Evolutionary conservation across 2,888 invertebrate genomes (phyloP).

Genomic region (Papilio demoleus): DNA sequence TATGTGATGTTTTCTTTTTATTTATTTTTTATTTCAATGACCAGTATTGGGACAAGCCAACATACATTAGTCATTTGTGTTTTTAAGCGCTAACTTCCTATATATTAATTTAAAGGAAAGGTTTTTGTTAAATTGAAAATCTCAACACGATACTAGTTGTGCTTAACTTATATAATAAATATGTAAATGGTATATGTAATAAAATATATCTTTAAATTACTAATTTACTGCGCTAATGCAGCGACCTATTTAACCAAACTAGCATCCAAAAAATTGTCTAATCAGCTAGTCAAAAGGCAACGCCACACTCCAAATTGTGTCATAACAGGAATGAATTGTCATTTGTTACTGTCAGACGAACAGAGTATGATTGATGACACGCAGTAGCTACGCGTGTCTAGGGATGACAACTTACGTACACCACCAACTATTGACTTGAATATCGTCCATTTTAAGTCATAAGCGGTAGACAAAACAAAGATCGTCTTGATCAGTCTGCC

Average conservation of each 20-base stretch:
- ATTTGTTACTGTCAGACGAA: constrained; percentile 17
- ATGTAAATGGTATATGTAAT: no score
- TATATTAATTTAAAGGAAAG: constrained; percentile 1
- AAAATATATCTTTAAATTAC: no score
- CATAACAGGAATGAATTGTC: constrained; percentile 20
- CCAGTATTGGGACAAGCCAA: constrained; percentile 43
- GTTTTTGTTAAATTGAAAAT: not conserved
- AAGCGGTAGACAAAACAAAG: no score
- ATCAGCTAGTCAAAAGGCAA: constrained; percentile 7
- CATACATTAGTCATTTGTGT: constrained; percentile 42
- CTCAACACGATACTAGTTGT: not conserved
- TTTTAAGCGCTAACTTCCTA: constrained; percentile 19
- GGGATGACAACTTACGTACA: not conserved
- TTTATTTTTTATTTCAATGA: constrained; percentile 33
- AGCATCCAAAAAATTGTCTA: no score
- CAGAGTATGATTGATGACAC: constrained; percentile 13
- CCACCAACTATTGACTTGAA: not conserved
- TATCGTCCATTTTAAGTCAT: no score
- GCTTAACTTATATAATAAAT: no score
- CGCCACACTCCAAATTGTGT: constrained; percentile 19
- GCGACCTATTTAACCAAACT: no score
- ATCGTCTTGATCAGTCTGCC: not conserved
- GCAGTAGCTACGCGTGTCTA: not conserved
- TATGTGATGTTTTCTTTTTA: constrained; percentile 31
- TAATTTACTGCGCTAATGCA: no score